Evolutionary conservation across 2,888 invertebrate genomes (phyloP), one percentile per base, ranked within the genome.

Genomic region (Neocrepidodera transversa): DNA sequence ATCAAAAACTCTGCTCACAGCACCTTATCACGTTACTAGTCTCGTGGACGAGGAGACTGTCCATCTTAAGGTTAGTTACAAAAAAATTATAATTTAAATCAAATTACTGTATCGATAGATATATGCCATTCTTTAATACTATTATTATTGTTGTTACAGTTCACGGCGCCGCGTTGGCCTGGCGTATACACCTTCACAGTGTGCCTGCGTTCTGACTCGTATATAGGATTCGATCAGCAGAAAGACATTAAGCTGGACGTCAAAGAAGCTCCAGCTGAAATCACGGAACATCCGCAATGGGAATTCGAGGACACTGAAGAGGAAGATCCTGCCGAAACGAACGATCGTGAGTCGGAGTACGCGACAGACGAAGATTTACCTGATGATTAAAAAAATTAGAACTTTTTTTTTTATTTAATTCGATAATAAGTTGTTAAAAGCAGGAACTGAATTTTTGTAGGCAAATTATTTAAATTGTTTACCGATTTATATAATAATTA

Each of bases 181-280:
- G 96, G 95, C 54, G 84, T 92, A 56, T 98, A 95, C 82, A 91
- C 92, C 45, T 94, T 96, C 77, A 90, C 93, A 43, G 94, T 99
- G 68, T 92, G 93, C 75, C 85, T 99, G 64, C 85, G 96, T 70
- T 96, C 95, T 81, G 99, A 99, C 82, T 97, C 97, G 3, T 99
- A 98, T 81, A 83, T 97, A 70, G 97, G 97, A 65, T 94, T 95
- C 84, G 97, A 99, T 82, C 95, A 95, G 80, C 89, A 91, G 72
- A 91, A 93, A 75, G 95, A 95, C 79, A 90, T 98, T 75, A 97
- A 96, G 90, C 82, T 98, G 80, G 97, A 98, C 79, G 98, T 99
- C 63, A 93, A 97, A 81, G 95, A 96, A 81, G 97, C 97, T 18
- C 92, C 94, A 65, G 92, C 91, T 71, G 87, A 95, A 73, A 92